Base-by-base conservation (phyloP, 2,797 vertebrate genomes). In the Pseudomugil tenellus region DNA sequence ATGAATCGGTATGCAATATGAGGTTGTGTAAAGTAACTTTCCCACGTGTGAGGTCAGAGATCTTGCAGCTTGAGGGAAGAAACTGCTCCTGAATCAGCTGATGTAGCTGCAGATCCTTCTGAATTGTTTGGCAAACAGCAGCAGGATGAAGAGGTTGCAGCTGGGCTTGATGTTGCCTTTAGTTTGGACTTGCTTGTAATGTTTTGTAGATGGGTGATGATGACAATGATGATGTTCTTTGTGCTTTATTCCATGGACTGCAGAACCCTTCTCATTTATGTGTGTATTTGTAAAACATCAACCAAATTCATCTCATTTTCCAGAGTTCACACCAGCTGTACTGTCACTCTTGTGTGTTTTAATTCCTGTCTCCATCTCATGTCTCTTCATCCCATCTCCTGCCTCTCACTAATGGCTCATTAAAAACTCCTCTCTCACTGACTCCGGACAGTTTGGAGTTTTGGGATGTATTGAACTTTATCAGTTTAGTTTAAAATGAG, bases 61-160 rank as follows among this genome's bases (percentile, higher is more conserved):
- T 51, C 23, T 26, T 51, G 13, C 48, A 26, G 48, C 48, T 51
- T 25, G 48, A 51, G 26, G 51, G 16, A 28, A 19, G 51, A 53
- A 53, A 53, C 51, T 52, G 41, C 53, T 19, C 52, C 41, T 17
- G 21, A 46, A 39, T 46, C 52, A 32, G 63, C 28, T 4, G 2
- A 16, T 65, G 23, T 56, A 51, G 52, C 52, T 43, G 37, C n/a
- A 55, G 63, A 43, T 23, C 35, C 52, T 43, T 55, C 52, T 65
- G 62, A 19, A 31, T 55, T 5, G 19, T 6, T n/a, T 39, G 12
- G 32, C 19, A 51, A 31, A 62, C 13, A 17, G 46, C 49, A 53
- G 35, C 7, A 28, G 51, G 29, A 10, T 10, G 28, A 55, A 21
- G 10, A n/a, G 53, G 9, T 11, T 32, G 10, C 19, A 19, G 28